Conservation (phyloP, 2,797 vertebrate species). For the Gobio occitaniae region DNA sequence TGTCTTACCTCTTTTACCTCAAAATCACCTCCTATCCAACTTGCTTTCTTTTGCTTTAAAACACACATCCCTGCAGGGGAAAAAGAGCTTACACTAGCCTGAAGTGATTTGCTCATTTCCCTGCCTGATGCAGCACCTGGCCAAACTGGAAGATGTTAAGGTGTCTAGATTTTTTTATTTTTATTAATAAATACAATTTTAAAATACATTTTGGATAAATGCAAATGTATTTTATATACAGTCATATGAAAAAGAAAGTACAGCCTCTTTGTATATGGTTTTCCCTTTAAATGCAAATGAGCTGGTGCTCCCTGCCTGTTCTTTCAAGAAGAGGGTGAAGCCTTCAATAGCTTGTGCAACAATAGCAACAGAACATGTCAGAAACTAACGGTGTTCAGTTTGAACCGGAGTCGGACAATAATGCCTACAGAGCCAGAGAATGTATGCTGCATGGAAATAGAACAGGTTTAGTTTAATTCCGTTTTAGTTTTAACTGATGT, state of each 20-base stretch:
- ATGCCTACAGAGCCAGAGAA: too few relatives aligned
- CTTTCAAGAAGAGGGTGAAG: too few relatives aligned
- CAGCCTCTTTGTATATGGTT: neutral
- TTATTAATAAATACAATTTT: too few relatives aligned
- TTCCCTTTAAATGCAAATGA: too few relatives aligned
- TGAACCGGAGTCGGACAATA: too few relatives aligned
- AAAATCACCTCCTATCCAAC: constrained; percentile 3
- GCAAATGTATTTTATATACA: neutral
- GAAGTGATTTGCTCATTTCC: neutral
- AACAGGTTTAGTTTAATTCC: too few relatives aligned
- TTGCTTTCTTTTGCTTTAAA: neutral
- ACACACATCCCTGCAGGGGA: neutral
- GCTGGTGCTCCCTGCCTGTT: too few relatives aligned
- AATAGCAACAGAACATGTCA: too few relatives aligned
- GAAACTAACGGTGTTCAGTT: too few relatives aligned
- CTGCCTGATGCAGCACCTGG: neutral
- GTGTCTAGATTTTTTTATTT: neutral
- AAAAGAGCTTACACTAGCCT: constrained; percentile 2
- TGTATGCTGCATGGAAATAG: too few relatives aligned
- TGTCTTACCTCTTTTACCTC: constrained; percentile 35
- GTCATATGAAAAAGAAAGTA: neutral
- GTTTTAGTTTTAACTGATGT: too few relatives aligned
- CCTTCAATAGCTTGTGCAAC: too few relatives aligned
- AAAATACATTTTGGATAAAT: neutral
- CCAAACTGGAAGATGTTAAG: neutral